Conservation (phyloP, 1,140 invertebrate species). For the Drosophila lacertosa region DNA sequence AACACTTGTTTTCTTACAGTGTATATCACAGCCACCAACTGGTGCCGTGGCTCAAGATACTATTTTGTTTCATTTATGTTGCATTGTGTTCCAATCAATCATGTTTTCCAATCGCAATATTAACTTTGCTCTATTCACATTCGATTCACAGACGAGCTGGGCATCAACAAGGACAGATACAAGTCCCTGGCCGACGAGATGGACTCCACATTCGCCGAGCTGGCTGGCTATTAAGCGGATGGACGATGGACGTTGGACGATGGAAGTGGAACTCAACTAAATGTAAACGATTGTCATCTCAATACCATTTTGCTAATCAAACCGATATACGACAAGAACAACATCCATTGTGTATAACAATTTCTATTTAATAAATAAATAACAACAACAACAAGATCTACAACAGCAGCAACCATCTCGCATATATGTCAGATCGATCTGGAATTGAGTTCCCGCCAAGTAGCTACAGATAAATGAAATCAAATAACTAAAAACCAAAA, state of each 20-base stretch:
- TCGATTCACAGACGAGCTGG: constrained; percentile 93
- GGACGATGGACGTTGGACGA: constrained; percentile 31
- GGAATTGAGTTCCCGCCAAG: constrained; percentile 11
- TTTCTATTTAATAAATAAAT: constrained; percentile 82
- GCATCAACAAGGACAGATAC: constrained; percentile 99
- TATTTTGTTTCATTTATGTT: too few species aligned
- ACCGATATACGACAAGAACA: constrained; percentile 73
- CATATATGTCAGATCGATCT: constrained; percentile 13
- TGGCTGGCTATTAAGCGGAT: constrained; percentile 91
- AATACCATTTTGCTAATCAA: constrained; percentile 57
- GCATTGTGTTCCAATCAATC: constrained; percentile 50
- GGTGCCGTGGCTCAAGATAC: constrained; percentile 30
- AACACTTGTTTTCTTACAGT: constrained; percentile 43
- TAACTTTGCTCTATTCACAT: constrained; percentile 18
- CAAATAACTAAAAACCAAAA: not conserved
- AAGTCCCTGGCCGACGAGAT: constrained; percentile 97
- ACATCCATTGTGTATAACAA: constrained; percentile 78
- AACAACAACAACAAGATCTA: constrained; percentile 73
- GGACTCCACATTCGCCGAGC: constrained; percentile 98
- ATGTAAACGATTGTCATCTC: constrained; percentile 75
- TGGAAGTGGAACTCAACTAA: constrained; percentile 64
- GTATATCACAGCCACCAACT: constrained; percentile 26
- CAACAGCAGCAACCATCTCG: constrained; percentile 57
- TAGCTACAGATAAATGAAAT: constrained; percentile 9
- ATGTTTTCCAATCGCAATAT: constrained; percentile 17